Evolutionary conservation across 2,797 vertebrate genomes (phyloP).

Genomic region (Diplodus puntazzo): DNA sequence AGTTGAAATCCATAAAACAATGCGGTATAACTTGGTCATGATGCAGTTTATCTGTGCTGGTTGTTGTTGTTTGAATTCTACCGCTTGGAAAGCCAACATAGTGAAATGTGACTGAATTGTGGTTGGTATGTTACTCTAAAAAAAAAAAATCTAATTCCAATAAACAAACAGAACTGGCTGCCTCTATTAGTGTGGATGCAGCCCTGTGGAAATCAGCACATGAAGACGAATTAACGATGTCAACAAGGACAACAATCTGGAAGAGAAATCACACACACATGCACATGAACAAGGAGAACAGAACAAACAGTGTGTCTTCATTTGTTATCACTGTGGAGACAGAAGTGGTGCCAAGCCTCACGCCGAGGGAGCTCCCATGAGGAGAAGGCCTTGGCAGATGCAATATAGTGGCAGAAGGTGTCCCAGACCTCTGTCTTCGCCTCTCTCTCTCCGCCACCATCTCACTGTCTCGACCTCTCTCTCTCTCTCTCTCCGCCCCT

Average conservation of each 20-base stretch:
- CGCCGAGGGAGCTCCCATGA: slow-evolving; percentile 64
- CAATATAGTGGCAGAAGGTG: slow-evolving; percentile 68
- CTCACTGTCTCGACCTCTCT: slow-evolving; percentile 18
- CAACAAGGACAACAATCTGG: slow-evolving; percentile 44
- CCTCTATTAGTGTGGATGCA: background rate
- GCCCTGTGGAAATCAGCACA: slow-evolving; percentile 4
- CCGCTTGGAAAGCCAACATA: too few relatives aligned
- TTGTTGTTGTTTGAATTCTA: background rate
- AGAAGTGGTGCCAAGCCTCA: slow-evolving; percentile 66
- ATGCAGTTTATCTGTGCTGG: background rate
- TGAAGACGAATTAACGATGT: slow-evolving; percentile 43
- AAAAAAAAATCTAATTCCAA: background rate
- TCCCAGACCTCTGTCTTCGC: slow-evolving; percentile 67
- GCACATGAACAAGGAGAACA: slow-evolving; percentile 48
- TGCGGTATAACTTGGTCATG: background rate
- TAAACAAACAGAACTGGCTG: background rate
- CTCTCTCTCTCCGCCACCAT: slow-evolving; percentile 3
- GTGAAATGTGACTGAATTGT: background rate
- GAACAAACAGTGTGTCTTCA: slow-evolving; percentile 73
- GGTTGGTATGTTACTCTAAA: background rate
- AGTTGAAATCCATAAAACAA: too few relatives aligned
- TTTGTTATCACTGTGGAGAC: slow-evolving; percentile 71
- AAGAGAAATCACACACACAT: slow-evolving; percentile 35
- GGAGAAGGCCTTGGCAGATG: slow-evolving; percentile 74
- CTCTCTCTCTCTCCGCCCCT: background rate